These are phyloP conservation scores for Sebastiscus albofasciatus DNA, from an alignment of 2,797 vertebrate species.

Conservation along the genomic window DNA sequence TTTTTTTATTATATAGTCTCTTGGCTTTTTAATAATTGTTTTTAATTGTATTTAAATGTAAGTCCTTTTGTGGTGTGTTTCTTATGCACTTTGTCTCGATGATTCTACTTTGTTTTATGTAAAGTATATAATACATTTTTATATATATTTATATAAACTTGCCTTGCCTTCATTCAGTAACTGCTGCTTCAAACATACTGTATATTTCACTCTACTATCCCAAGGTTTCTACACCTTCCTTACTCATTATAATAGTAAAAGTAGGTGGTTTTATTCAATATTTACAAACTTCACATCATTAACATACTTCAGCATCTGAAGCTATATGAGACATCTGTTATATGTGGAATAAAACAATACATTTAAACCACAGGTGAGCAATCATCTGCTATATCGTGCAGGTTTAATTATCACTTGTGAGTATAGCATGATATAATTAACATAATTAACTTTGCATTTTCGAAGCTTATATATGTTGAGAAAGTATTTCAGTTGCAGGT, in stretches of 20 bases:
- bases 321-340: not conserved
- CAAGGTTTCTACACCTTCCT: not conserved
- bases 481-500: not conserved
- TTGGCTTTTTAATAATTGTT: too few species aligned
- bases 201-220: not conserved
- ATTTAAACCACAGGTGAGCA: not conserved
- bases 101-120: too few species aligned
- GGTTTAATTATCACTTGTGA: not conserved
- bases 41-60: too few species aligned
- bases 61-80: too few species aligned
- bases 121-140: too few species aligned
- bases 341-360: not conserved
- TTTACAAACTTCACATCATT: not conserved
- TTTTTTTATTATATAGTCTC: too few species aligned
- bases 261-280: not conserved
- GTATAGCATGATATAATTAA: not conserved
- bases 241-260: not conserved
- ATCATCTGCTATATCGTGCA: not conserved
- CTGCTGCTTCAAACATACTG: not conserved
- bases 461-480: not conserved
- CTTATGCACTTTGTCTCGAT: too few species aligned
- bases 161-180: not conserved
- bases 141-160: too few species aligned
- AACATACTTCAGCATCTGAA: not conserved
- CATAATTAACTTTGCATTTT: conserved; percentile 1